These are phyloP conservation scores for Lapara coniferarum DNA, from an alignment of 2,888 invertebrate species.

Conservation along the genomic window DNA sequence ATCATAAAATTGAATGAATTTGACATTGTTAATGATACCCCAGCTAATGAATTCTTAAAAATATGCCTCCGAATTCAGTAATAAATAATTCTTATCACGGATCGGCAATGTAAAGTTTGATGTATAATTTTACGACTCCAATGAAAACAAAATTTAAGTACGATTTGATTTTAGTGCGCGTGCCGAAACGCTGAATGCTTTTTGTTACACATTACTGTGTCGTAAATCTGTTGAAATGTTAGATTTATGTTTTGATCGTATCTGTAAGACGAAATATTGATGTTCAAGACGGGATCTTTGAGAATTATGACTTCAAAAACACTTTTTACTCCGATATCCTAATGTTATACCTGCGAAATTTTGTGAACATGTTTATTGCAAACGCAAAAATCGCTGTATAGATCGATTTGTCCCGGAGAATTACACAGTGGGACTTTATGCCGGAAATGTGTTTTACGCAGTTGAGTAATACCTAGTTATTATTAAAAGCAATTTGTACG, in stretches of 20 bases:
- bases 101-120: constrained; percentile 10
- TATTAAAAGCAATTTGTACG: too few relatives aligned
- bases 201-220: constrained; percentile 1
- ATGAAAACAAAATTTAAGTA: constrained; percentile 9
- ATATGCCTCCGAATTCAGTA: background rate
- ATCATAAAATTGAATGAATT: background rate
- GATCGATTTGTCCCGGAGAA: too few relatives aligned
- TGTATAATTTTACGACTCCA: constrained; percentile 10
- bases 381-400: too few relatives aligned
- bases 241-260: constrained; percentile 7
- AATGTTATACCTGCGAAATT: too few relatives aligned
- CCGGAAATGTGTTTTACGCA: too few relatives aligned
- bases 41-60: background rate
- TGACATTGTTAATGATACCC: background rate
- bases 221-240: background rate
- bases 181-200: background rate
- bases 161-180: constrained; percentile 2
- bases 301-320: too few relatives aligned
- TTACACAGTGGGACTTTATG: too few relatives aligned
- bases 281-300: too few relatives aligned
- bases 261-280: too few relatives aligned
- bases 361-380: too few relatives aligned
- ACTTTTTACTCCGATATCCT: too few relatives aligned
- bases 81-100: constrained; percentile 18
- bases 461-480: too few relatives aligned